These are phyloP conservation scores for Nephrocerus scutellatus DNA, from an alignment of 2,888 invertebrate genomes.

Conservation along the genomic window DNA sequence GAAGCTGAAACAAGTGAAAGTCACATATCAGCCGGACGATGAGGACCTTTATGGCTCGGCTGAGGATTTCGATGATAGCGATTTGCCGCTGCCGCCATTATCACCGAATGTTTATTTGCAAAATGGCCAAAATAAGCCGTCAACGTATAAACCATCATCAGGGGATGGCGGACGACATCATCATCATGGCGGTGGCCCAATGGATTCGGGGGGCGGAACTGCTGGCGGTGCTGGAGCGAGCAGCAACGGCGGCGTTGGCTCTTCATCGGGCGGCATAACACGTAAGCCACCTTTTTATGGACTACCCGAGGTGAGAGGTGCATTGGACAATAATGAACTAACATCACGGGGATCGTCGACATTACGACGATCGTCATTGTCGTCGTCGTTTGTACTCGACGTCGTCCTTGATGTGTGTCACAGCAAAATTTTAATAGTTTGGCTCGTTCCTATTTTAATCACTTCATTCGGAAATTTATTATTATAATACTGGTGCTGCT, in stretches of 20 bases:
- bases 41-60: conserved; percentile 66
- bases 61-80: conserved; percentile 59
- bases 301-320: conserved; percentile 25
- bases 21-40: conserved; percentile 52
- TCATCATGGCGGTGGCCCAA: conserved; percentile 20
- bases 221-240: conserved; percentile 18
- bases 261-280: conserved; percentile 32
- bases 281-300: conserved; percentile 42
- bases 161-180: conserved; percentile 23
- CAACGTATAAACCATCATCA: conserved; percentile 37
- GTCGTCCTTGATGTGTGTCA: no score
- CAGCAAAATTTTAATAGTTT: conserved; percentile 31
- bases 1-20: conserved; percentile 46
- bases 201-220: no score
- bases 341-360: conserved; percentile 27
- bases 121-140: conserved; percentile 39
- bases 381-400: no score
- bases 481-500: conserved; percentile 44
- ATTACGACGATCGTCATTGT: conserved; percentile 18
- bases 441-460: conserved; percentile 37
- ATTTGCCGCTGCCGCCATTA: conserved; percentile 38
- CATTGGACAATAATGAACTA: conserved; percentile 41
- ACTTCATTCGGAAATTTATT: conserved; percentile 35
- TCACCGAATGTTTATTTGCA: conserved; percentile 42
- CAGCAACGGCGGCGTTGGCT: conserved; percentile 14